These are phyloP conservation scores for Xenus cinereus DNA, from an alignment of 2,113 vertebrate genomes.

Conservation along the genomic window DNA sequence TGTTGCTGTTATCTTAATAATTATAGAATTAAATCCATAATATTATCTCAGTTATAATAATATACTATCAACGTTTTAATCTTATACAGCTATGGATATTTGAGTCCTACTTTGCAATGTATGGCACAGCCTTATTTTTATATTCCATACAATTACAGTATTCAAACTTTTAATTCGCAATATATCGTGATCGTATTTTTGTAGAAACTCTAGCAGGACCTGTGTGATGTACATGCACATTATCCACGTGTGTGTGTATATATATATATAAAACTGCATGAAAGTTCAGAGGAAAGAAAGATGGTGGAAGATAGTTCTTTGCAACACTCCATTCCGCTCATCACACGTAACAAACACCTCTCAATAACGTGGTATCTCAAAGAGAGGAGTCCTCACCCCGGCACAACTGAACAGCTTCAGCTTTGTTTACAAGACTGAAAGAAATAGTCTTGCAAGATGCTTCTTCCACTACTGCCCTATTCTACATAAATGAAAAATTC, in stretches of 20 bases:
- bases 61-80: background rate
- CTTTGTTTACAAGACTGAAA: background rate
- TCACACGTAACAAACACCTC: background rate
- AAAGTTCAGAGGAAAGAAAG: background rate
- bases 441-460: background rate
- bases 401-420: background rate
- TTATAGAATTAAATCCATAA: background rate
- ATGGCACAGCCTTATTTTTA: background rate
- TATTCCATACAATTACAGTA: background rate
- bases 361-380: rapidly evolving
- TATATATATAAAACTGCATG: background rate
- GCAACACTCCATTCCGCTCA: background rate
- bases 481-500: background rate
- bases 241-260: no score
- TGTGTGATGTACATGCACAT: rapidly evolving
- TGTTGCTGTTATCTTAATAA: background rate
- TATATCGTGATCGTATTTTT: rapidly evolving
- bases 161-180: background rate
- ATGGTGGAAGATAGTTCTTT: background rate
- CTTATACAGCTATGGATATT: background rate
- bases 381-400: background rate
- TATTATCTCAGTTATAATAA: background rate
- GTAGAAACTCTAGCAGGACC: background rate
- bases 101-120: background rate
- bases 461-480: background rate